Percentiles rank a stretch among this genome's conserved stretches.
phyloP scores from a whole-genome alignment of 2,888 invertebrate species.

The Luperina testacea region DNA sequence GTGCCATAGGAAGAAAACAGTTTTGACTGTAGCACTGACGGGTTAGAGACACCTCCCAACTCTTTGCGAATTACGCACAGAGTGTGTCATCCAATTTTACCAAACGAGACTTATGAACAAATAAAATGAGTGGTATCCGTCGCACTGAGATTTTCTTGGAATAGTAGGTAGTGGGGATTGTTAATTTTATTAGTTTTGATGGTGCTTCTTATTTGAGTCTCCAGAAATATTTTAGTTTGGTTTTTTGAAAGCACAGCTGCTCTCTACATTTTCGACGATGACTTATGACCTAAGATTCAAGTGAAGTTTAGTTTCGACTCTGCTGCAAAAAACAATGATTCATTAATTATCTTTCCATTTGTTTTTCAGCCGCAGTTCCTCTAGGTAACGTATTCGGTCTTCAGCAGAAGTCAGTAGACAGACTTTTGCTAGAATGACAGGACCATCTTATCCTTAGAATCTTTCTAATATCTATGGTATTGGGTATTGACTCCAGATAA shows the following conservation, averaged over 20 bases:
- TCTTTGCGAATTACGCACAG: constrained; percentile 73
- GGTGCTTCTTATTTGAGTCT: constrained; percentile 16
- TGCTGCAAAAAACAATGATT: not conserved
- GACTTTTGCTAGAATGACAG: not conserved
- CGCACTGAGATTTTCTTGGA: constrained; percentile 71
- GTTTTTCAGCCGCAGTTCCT: not conserved
- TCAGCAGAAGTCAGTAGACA: not conserved
- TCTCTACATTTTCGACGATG: not conserved
- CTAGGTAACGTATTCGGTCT: no score
- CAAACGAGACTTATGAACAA: constrained; percentile 66
- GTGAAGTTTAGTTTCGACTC: not conserved
- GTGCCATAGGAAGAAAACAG: constrained; percentile 19
- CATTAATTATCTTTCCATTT: not conserved
- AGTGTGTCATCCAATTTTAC: constrained; percentile 84
- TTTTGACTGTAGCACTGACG: constrained; percentile 34
- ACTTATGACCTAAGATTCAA: not conserved
- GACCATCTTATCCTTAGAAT: not conserved
- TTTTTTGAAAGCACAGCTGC: not conserved
- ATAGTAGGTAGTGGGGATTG: constrained; percentile 26
- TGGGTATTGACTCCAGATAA: not conserved
- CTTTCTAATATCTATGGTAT: not conserved
- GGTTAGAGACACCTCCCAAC: constrained; percentile 75
- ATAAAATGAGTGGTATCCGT: constrained; percentile 67
- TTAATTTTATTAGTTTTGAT: constrained; percentile 14
- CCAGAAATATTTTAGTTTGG: constrained; percentile 10